Conservation (phyloP, 2,113 vertebrate genomes). For the Rhinolophus ferrumequinum region DNA sequence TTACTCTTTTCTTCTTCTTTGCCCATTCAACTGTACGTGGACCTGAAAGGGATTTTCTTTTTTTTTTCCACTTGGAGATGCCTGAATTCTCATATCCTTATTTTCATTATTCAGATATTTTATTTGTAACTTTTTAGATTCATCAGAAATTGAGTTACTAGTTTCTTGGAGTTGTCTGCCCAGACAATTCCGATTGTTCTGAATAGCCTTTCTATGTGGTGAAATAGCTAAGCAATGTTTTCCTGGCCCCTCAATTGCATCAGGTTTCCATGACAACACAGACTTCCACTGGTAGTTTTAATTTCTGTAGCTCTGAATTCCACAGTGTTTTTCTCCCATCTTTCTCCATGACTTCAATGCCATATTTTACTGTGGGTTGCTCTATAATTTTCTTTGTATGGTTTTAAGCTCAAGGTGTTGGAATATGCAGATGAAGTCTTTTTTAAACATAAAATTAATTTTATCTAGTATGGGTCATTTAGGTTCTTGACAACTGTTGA, state of each 20-base stretch:
- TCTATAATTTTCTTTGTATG: slow-evolving; percentile 43
- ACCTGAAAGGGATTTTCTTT: not conserved
- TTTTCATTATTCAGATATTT: not conserved
- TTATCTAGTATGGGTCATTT: slow-evolving; percentile 41
- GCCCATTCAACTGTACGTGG: not conserved
- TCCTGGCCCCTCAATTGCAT: not conserved
- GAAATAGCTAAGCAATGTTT: not conserved
- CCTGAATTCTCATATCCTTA: not conserved
- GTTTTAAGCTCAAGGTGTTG: not conserved
- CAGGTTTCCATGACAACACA: slow-evolving; percentile 34
- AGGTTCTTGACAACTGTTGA: not conserved
- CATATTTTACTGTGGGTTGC: not conserved
- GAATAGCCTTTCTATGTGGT: not conserved
- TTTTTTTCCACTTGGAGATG: not conserved
- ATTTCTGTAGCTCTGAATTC: slow-evolving; percentile 34
- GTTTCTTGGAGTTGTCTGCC: not conserved
- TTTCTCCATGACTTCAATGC: slow-evolving; percentile 20
- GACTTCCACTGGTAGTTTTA: not conserved
- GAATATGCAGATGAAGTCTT: slow-evolving; percentile 33
- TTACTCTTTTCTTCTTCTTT: not conserved
- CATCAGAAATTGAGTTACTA: not conserved
- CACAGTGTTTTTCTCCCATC: not conserved
- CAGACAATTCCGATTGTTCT: not conserved
- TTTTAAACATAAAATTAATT: slow-evolving; percentile 62
- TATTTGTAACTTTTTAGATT: not conserved